Evolutionary conservation across 2,888 invertebrate species (phyloP), one percentile per base, ranked within the genome.

Genomic region (Eurytoma adleriae): DNA sequence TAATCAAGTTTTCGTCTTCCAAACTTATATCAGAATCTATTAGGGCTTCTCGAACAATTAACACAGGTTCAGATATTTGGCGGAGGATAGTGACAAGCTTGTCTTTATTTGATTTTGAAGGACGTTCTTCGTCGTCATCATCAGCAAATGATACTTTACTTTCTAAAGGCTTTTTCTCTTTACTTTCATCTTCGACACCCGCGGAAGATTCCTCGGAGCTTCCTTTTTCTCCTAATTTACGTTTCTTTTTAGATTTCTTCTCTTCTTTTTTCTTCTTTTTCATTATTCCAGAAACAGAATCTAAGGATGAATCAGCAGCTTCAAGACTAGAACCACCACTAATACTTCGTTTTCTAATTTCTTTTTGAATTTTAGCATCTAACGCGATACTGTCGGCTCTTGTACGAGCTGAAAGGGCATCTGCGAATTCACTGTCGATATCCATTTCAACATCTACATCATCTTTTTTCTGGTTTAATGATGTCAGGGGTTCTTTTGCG

Each of bases 241-340:
- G 85, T 85, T 86, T 86, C 84, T 86, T 86, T 86, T 84, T 87
- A 16, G 84, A 80, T 91, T 91, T 69, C 91, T 75, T 78, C 40
- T 82, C 78, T 66, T 13, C 68, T 54, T 80, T 78, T n/a, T 52
- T 69, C 66, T 78, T 91, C 84, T 91, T 91, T 77, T 27, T 76
- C 85, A 7, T 86, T 54, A 66, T 57, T 48, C 48, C 86, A 0
- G 86, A 86, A 27, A 84, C 88, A 14, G 84, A 86, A 82, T 86
- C 90, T 79, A 88, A 84, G 16, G 85, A 87, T 86, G 89, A 85
- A 91, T 92, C 92, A 89, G 82, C 92, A 89, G 80, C 92, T 90
- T 79, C 92, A 89, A 84, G 91, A 90, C 85, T 91, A 3, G 84
- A 85, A 27, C 48, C 85, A 0, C 62, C 81, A 64, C 85, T 85